Evolutionary conservation across 2,797 vertebrate genomes (phyloP).

Genomic region (Myiotriccus ornatus): DNA sequence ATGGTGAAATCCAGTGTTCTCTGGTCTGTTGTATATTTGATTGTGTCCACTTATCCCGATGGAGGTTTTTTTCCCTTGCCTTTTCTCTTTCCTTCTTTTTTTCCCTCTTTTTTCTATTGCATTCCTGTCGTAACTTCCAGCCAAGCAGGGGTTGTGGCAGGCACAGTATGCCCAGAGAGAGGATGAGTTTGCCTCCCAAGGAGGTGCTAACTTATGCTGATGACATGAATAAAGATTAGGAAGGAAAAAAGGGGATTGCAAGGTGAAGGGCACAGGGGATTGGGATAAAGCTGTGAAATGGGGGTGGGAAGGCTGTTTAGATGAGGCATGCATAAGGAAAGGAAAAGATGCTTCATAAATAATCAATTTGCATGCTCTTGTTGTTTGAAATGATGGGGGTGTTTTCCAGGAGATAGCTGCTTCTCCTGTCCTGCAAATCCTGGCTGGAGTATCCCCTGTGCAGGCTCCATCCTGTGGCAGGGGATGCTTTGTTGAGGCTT

Average conservation of each 20-base stretch:
- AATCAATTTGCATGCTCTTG: neutral
- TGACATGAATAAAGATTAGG: neutral
- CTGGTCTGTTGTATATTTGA: neutral
- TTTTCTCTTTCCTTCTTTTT: neutral
- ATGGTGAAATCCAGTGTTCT: constrained; percentile 37
- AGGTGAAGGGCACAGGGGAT: constrained; percentile 12
- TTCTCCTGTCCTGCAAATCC: neutral
- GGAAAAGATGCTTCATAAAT: constrained; percentile 22
- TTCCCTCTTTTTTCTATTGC: accelerated
- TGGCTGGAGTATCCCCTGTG: neutral
- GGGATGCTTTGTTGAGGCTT: neutral
- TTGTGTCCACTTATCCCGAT: constrained; percentile 5
- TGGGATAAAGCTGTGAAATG: neutral
- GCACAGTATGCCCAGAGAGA: neutral
- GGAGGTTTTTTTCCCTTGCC: neutral
- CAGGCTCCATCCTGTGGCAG: neutral
- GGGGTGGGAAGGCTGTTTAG: neutral
- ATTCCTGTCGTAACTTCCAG: neutral
- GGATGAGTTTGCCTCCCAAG: neutral
- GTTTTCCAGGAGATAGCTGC: neutral
- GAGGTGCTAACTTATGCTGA: constrained; percentile 37
- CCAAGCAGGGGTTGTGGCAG: neutral
- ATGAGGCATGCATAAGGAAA: neutral
- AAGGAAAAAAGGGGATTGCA: neutral
- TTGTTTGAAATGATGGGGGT: neutral